phyloP scores from a whole-genome alignment of 1,140 invertebrate genomes.

The Ceratitis capitata region DNA sequence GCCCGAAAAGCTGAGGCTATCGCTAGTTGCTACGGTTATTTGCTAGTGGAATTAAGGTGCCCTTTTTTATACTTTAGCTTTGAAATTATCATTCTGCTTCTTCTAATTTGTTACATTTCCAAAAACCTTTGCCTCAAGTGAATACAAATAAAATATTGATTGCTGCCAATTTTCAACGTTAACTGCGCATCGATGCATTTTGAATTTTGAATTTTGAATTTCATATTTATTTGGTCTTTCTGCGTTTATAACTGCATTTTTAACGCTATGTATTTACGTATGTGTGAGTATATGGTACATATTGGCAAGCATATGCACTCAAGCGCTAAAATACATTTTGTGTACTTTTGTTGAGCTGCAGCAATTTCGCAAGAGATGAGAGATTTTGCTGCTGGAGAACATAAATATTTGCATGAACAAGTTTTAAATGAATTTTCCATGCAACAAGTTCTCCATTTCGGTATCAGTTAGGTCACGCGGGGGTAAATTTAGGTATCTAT shows the following conservation, averaged over 20 bases:
- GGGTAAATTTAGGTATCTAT: neutral
- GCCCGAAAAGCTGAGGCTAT: no score
- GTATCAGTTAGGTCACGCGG: neutral
- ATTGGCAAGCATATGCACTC: neutral
- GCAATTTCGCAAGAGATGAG: neutral
- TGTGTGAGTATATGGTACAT: neutral
- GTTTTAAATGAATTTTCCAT: constrained; percentile 37
- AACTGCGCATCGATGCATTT: neutral
- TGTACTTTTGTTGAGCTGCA: neutral
- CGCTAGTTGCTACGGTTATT: no score
- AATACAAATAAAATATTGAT: neutral
- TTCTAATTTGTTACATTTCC: neutral
- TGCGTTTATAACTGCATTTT: no score
- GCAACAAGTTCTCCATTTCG: constrained; percentile 27
- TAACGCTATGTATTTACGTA: neutral
- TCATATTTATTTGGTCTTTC: no score
- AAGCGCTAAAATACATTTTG: neutral
- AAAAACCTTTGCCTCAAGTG: neutral
- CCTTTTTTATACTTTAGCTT: no score
- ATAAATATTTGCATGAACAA: constrained; percentile 34
- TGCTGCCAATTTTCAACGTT: neutral
- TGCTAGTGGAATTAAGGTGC: no score
- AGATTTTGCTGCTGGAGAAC: neutral
- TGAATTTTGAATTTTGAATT: no score
- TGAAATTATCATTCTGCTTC: no score